These are phyloP conservation scores for Malurus cyaneus DNA, from an alignment of 2,113 vertebrate species.

Conservation along the genomic window DNA sequence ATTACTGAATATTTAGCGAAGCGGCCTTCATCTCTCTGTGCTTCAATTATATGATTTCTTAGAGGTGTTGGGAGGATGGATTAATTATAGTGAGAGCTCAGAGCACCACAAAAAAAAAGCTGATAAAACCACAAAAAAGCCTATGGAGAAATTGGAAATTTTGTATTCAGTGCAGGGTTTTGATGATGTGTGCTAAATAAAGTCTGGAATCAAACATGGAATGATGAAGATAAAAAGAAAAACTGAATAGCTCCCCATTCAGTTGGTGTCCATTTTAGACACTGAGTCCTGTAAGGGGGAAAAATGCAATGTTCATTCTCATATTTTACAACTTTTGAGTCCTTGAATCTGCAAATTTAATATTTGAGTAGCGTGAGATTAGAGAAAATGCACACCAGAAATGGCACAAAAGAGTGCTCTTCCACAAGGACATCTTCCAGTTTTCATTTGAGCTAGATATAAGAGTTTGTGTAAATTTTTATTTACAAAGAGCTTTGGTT, in stretches of 20 bases:
- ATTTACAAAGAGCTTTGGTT: not conserved
- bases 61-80: constrained; percentile 45
- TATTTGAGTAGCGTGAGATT: not conserved
- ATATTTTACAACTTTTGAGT: not conserved
- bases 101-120: not conserved
- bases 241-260: not conserved
- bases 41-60: constrained; percentile 48
- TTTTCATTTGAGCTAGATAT: not conserved
- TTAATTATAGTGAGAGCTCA: constrained; percentile 46
- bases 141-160: constrained; percentile 32
- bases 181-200: constrained; percentile 46
- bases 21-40: constrained; percentile 8
- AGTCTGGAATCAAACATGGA: not conserved
- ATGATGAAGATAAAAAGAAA: constrained; percentile 27
- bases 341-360: not conserved
- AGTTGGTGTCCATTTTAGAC: not conserved
- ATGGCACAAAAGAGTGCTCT: not conserved
- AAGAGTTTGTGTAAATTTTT: not conserved
- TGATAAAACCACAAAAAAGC: constrained; percentile 39
- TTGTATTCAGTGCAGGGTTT: constrained; percentile 37
- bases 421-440: not conserved
- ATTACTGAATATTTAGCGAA: constrained; percentile 4
- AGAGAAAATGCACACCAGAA: not conserved
- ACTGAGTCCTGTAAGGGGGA: not conserved
- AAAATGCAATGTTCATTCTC: not conserved